These are phyloP conservation scores for Oriolus oriolus DNA, from an alignment of 2,113 vertebrate genomes.

Conservation along the genomic window DNA sequence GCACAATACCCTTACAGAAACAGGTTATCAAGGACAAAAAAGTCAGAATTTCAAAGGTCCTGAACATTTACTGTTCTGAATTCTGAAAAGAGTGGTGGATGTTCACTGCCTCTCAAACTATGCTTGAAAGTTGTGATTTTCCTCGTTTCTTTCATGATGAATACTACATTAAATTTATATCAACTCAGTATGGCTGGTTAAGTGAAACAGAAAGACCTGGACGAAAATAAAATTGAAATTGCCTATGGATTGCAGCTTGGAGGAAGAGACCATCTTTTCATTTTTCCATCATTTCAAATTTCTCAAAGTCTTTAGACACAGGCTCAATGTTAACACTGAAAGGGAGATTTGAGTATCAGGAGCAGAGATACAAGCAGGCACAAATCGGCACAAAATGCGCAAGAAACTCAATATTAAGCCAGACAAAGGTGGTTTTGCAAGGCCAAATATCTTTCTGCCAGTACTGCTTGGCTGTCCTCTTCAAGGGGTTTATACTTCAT, in stretches of 20 bases:
- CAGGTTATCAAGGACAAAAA: not conserved
- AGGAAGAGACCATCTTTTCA: not conserved
- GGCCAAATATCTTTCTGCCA: not conserved
- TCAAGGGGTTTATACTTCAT: not conserved
- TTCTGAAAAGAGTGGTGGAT: not conserved
- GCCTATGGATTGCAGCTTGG: not conserved
- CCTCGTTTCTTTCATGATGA: not conserved
- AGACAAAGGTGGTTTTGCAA: not conserved
- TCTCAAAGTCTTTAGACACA: not conserved
- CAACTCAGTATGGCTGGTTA: not conserved
- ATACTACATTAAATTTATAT: not conserved
- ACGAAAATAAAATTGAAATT: not conserved
- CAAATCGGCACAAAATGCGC: not conserved
- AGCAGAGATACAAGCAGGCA: not conserved
- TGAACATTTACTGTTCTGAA: not conserved
- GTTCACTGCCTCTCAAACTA: not conserved
- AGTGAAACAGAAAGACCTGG: not conserved
- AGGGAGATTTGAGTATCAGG: not conserved
- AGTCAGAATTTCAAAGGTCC: not conserved
- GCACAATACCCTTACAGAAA: not conserved
- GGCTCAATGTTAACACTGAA: not conserved
- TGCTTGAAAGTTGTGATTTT: not conserved
- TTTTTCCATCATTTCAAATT: not conserved
- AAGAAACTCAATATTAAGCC: not conserved
- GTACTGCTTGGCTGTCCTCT: not conserved